A percentile compares a stretch with the other conserved stretches of the same genome.
These are phyloP conservation scores for Dasysyrphus albostriatus DNA, from an alignment of 2,888 invertebrate species.

Conservation along the genomic window DNA sequence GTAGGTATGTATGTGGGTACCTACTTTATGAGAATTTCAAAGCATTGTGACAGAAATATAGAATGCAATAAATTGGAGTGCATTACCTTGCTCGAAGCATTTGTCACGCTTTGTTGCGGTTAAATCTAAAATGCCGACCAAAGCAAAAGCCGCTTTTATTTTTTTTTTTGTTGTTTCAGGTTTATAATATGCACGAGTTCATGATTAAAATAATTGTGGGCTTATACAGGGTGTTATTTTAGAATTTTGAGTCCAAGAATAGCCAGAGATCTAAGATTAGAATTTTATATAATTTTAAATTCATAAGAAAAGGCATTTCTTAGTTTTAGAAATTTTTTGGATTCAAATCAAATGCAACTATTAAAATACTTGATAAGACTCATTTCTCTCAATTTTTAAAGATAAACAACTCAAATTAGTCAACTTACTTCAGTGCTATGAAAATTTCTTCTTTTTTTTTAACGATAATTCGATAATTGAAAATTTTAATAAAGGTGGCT, in stretches of 20 bases:
- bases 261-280: background rate
- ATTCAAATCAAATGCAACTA: too few species aligned
- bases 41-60: slow-evolving; percentile 19
- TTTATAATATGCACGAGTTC: slow-evolving; percentile 12
- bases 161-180: background rate
- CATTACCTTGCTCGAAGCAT: slow-evolving; percentile 32
- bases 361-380: too few species aligned
- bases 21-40: slow-evolving; percentile 28
- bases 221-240: background rate
- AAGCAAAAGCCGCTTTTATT: slow-evolving; percentile 26
- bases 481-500: too few species aligned
- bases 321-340: too few species aligned
- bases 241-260: background rate
- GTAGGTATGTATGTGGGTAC: too few species aligned
- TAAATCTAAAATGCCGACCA: slow-evolving; percentile 50
- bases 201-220: slow-evolving; percentile 43
- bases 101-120: slow-evolving; percentile 43
- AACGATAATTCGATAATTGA: too few species aligned
- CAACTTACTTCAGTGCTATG: too few species aligned
- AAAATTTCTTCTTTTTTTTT: too few species aligned
- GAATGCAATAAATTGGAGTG: slow-evolving; percentile 37
- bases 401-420: too few species aligned
- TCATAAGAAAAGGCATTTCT: too few species aligned
- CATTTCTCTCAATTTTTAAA: too few species aligned
- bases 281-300: background rate